Evolutionary conservation across 1,140 invertebrate species (phyloP).

Genomic region (Sitophilus oryzae): DNA sequence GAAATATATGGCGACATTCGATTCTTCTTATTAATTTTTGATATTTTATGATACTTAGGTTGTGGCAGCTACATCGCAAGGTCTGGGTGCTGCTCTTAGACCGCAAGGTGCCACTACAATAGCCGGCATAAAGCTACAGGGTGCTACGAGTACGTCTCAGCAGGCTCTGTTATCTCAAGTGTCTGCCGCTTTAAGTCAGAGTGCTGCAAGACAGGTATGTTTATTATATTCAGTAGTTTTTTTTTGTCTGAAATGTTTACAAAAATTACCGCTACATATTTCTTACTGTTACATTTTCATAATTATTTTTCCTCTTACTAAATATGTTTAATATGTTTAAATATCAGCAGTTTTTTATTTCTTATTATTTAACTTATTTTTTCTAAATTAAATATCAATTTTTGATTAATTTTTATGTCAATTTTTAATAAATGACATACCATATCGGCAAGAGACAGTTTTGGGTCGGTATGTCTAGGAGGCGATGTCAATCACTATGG

Average conservation of each 20-base stretch:
- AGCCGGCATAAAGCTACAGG: conserved; percentile 47
- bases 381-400: no score
- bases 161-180: conserved; percentile 44
- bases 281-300: no score
- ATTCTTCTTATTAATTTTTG: neutral
- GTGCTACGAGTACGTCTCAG: conserved; percentile 41
- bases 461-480: no score
- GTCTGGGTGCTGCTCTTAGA: conserved; percentile 44
- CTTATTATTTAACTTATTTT: neutral
- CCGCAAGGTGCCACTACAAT: conserved; percentile 43
- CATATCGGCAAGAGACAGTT: no score
- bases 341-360: neutral
- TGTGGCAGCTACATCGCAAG: conserved; percentile 48
- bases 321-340: neutral
- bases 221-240: conserved; percentile 28
- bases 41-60: conserved; percentile 36
- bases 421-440: no score
- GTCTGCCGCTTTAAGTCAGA: conserved; percentile 44
- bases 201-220: conserved; percentile 34
- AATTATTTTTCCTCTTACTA: no score
- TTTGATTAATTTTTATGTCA: no score
- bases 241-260: no score
- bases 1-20: neutral
- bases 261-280: no score
- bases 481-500: no score